A percentile compares a stretch with the other conserved stretches of the same genome.
These are phyloP conservation scores for Hyperoplus lanceolatus DNA, from an alignment of 2,797 vertebrate genomes.

Conservation along the genomic window DNA sequence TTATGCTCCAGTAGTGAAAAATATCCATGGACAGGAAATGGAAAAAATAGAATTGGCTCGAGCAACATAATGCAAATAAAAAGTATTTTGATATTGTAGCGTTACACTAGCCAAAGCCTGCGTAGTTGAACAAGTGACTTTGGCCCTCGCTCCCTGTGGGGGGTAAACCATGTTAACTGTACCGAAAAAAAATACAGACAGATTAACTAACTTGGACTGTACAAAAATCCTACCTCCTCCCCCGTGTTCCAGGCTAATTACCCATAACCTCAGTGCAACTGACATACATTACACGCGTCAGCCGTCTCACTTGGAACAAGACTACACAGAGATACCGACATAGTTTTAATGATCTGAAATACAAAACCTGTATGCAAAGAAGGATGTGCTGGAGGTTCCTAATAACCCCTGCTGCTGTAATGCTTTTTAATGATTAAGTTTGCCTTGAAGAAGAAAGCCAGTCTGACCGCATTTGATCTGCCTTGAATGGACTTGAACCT, in stretches of 20 bases:
- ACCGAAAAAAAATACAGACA: conserved; percentile 56
- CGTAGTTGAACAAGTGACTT: conserved; percentile 36
- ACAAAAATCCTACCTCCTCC: conserved; percentile 43
- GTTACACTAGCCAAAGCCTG: conserved; percentile 27
- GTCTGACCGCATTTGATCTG: conserved; percentile 20
- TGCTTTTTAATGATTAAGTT: conserved; percentile 18
- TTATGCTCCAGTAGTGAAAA: conserved; percentile 31
- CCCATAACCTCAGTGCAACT: conserved; percentile 40
- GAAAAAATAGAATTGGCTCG: conserved; percentile 19
- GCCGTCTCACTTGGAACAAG: conserved; percentile 26
- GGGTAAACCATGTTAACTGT: conserved; percentile 49
- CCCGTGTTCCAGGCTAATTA: conserved; percentile 63
- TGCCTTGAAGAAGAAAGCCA: conserved; percentile 32
- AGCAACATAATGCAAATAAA: conserved; percentile 60
- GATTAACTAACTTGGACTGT: conserved; percentile 47
- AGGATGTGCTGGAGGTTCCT: conserved; percentile 18
- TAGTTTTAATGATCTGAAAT: conserved; percentile 32
- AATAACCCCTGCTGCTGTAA: conserved; percentile 16
- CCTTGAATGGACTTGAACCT: conserved; percentile 10
- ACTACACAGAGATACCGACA: conserved; percentile 7
- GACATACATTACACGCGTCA: not conserved
- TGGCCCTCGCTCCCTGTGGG: conserved; percentile 18
- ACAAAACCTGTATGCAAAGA: conserved; percentile 31
- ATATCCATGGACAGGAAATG: conserved; percentile 39
- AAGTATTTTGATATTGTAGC: conserved; percentile 33